Percentiles rank a stretch among this genome's conserved stretches.
These are phyloP conservation scores for Forbesichthys agassizii DNA, from an alignment of 2,113 vertebrate genomes.

Conservation along the genomic window DNA sequence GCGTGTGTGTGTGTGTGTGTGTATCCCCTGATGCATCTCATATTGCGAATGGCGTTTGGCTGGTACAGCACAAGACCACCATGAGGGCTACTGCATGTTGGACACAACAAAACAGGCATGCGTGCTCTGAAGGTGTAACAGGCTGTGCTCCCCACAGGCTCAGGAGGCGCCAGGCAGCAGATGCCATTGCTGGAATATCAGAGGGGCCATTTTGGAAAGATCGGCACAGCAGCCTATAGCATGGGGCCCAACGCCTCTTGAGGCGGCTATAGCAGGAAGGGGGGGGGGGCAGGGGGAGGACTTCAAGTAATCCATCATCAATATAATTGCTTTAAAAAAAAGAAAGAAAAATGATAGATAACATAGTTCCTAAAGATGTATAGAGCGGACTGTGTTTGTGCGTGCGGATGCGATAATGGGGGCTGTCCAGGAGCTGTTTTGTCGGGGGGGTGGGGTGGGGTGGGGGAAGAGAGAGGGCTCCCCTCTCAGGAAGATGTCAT, in stretches of 20 bases:
- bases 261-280: neutral
- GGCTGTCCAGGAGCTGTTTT: neutral
- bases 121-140: conserved; percentile 33
- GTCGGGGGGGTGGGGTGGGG: neutral
- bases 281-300: neutral
- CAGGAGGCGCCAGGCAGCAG: conserved; percentile 20
- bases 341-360: neutral
- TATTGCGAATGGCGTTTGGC: conserved; percentile 20
- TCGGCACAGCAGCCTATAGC: conserved; percentile 49
- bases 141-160: conserved; percentile 29
- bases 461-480: conserved; percentile 5
- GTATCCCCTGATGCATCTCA: conserved; percentile 13
- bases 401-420: conserved; percentile 6
- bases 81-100: neutral
- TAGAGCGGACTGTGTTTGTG: neutral
- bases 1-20: neutral
- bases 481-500: conserved; percentile 57
- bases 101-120: conserved; percentile 37
- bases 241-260: conserved; percentile 2
- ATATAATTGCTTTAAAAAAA: neutral
- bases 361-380: neutral
- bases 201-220: conserved; percentile 35
- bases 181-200: conserved; percentile 37
- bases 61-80: neutral
- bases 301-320: neutral